These are phyloP conservation scores for Platyscapa corneri DNA, from an alignment of 1,140 invertebrate species.

Conservation along the genomic window DNA sequence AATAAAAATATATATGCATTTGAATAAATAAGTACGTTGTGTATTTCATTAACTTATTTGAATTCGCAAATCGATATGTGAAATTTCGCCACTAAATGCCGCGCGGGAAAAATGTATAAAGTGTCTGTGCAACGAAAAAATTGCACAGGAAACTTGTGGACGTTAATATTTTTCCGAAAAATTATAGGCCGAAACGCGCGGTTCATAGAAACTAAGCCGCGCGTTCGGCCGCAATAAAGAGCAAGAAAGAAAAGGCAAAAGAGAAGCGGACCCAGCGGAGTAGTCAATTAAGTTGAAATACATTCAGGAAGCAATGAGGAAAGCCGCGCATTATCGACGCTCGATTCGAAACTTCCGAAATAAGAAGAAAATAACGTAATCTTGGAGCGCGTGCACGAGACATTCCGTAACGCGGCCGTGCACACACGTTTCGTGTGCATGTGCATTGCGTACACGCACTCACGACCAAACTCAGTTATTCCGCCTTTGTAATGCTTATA, in stretches of 20 bases:
- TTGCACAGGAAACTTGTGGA: constrained; percentile 40
- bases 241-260: neutral
- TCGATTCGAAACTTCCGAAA: constrained; percentile 49
- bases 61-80: constrained; percentile 30
- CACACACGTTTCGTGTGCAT: neutral
- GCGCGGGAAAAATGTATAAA: neutral
- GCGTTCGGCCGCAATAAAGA: constrained; percentile 18
- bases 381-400: neutral
- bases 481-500: neutral
- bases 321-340: constrained; percentile 45
- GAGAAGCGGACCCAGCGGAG: neutral
- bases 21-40: constrained; percentile 37
- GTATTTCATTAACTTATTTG: constrained; percentile 28
- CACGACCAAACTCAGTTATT: neutral
- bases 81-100: constrained; percentile 16
- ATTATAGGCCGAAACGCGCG: constrained; percentile 32
- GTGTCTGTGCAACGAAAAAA: constrained; percentile 6
- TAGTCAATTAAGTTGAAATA: constrained; percentile 49
- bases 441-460: neutral
- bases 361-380: constrained; percentile 48
- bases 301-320: constrained; percentile 51
- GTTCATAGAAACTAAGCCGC: neutral
- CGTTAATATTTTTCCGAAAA: constrained; percentile 41
- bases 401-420: constrained; percentile 10
- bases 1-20: constrained; percentile 35